Evolutionary conservation across 2,797 vertebrate genomes (phyloP).

Genomic region (Dicrostonyx torquatus): DNA sequence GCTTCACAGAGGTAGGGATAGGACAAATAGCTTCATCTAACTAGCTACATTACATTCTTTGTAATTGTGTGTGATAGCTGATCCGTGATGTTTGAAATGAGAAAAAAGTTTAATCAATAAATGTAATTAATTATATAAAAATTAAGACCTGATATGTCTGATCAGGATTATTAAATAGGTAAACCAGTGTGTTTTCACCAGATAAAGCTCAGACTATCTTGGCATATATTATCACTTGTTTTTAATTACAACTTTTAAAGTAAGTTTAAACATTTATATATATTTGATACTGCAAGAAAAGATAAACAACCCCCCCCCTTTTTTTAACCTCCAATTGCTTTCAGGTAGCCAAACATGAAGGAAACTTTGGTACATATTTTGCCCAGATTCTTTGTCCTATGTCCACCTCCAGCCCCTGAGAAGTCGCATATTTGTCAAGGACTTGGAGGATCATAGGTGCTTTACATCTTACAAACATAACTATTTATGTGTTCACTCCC

Average conservation of each 20-base stretch:
- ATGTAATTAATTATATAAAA: background rate
- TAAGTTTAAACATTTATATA: conserved; percentile 41
- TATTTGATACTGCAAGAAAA: conserved; percentile 36
- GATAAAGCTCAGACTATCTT: background rate
- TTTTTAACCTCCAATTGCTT: background rate
- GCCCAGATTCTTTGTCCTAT: background rate
- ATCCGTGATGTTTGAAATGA: background rate
- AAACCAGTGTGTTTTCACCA: background rate
- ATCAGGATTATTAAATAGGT: conserved; percentile 2
- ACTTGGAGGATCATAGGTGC: background rate
- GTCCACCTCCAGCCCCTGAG: background rate
- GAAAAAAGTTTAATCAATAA: conserved; percentile 18
- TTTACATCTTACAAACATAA: conserved; percentile 2
- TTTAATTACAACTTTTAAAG: conserved; percentile 44
- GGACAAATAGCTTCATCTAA: conserved; percentile 18
- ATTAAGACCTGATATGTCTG: conserved; percentile 2
- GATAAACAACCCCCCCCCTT: background rate
- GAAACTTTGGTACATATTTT: background rate
- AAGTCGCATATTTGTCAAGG: background rate
- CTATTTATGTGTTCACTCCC: background rate
- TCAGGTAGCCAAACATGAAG: background rate
- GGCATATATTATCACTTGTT: conserved; percentile 1
- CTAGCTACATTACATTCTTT: conserved; percentile 5
- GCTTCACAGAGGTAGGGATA: background rate
- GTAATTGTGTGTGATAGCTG: background rate